Conservation (phyloP, 2,113 vertebrate species). For the Eptesicus fuscus region DNA sequence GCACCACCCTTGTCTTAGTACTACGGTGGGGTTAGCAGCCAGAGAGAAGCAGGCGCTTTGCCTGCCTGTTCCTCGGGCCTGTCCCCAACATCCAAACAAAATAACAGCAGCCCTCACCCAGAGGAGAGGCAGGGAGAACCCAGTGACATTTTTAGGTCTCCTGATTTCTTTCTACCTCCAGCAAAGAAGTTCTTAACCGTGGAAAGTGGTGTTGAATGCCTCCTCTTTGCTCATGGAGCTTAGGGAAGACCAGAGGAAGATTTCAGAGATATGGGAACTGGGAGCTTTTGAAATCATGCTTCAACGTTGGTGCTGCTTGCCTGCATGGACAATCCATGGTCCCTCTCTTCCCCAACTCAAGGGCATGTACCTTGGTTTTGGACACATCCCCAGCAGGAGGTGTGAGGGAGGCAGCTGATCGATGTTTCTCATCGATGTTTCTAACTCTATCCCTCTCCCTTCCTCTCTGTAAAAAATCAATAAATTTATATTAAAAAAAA, state of each 20-base stretch:
- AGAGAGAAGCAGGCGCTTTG: neutral
- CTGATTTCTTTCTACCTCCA: neutral
- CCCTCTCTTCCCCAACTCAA: neutral
- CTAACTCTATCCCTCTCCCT: no score
- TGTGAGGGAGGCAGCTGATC: no score
- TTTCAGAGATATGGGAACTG: neutral
- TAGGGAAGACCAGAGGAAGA: neutral
- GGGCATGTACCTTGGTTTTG: no score
- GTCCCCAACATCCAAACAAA: neutral
- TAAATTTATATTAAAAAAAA: no score
- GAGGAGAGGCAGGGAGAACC: neutral
- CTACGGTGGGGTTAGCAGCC: neutral
- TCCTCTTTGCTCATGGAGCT: neutral
- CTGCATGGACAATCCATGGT: fast-evolving
- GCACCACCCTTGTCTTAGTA: neutral
- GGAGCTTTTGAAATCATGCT: neutral
- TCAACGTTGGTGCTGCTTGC: neutral
- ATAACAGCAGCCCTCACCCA: neutral
- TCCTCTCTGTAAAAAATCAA: no score
- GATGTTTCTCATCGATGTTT: no score
- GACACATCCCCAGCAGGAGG: no score
- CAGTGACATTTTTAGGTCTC: neutral
- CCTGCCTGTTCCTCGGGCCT: neutral
- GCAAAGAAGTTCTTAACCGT: neutral
- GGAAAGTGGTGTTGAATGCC: neutral